phyloP scores from a whole-genome alignment of 2,888 invertebrate genomes.

The Theodoxus fluviatilis region DNA sequence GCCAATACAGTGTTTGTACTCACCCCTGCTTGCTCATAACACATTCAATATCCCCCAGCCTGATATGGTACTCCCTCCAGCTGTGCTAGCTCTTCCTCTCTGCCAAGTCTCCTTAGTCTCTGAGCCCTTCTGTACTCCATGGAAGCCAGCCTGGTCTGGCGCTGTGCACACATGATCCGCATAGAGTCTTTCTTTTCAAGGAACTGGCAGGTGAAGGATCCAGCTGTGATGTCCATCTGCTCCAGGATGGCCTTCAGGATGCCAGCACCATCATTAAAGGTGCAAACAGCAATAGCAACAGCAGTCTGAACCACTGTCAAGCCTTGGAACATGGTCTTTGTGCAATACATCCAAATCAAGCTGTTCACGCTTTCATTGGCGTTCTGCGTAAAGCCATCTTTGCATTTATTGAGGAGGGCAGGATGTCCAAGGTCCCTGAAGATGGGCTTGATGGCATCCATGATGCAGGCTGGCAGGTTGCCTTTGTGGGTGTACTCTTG shows the following conservation, averaged over 20 bases:
- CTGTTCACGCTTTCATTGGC: neutral
- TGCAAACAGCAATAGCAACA: conserved; percentile 15
- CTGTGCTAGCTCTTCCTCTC: conserved; percentile 11
- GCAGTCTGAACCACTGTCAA: conserved; percentile 9
- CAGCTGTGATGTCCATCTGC: neutral
- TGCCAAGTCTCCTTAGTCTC: conserved; percentile 19
- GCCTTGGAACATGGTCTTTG: neutral
- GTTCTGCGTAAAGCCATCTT: conserved; percentile 3
- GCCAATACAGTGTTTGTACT: neutral
- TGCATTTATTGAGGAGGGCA: neutral
- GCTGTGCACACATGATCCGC: neutral
- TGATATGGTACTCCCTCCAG: neutral
- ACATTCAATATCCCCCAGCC: conserved; percentile 6
- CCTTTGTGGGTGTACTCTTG: neutral
- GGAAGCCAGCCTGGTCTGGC: neutral
- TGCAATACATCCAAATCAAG: neutral
- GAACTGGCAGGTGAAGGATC: neutral
- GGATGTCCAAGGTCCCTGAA: neutral
- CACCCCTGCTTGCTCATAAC: neutral
- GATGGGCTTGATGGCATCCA: conserved; percentile 22
- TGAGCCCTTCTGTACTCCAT: conserved; percentile 19
- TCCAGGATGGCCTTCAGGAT: neutral
- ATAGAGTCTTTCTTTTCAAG: neutral
- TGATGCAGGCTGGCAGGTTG: neutral
- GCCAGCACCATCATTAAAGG: conserved; percentile 14